Evolutionary conservation across 2,113 vertebrate species (phyloP).

Genomic region (Colistium nudipinnis): DNA sequence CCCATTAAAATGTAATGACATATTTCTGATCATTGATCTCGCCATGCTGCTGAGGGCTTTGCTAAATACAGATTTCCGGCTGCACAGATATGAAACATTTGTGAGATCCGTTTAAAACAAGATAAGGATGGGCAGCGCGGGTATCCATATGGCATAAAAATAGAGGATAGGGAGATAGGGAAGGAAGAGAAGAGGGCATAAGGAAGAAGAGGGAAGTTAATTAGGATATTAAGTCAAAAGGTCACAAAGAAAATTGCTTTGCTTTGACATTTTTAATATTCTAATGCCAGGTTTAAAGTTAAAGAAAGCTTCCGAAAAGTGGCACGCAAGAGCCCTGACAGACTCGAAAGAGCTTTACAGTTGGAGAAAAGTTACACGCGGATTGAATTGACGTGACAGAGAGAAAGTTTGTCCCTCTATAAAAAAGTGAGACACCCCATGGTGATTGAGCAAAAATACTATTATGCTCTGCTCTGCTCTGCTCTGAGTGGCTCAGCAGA

Average conservation of each 20-base stretch:
- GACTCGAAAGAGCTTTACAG: conserved; percentile 1
- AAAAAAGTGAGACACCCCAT: conserved; percentile 59
- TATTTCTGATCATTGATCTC: conserved; percentile 42
- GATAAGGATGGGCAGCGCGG: neutral
- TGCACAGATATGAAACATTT: conserved; percentile 21
- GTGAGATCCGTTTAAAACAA: neutral
- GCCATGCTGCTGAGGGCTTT: conserved; percentile 15
- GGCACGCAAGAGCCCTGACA: neutral
- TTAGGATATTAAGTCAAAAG: too few species aligned
- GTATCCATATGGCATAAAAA: too few species aligned
- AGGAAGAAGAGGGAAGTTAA: neutral
- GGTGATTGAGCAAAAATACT: conserved; percentile 41
- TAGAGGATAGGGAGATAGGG: neutral
- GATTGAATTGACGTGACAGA: conserved; percentile 26
- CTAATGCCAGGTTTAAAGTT: too few species aligned
- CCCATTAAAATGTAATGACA: conserved; percentile 50
- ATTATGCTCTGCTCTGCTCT: conserved; percentile 46
- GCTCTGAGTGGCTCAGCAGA: conserved; percentile 60
- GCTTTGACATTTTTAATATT: too few species aligned
- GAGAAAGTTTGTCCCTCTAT: conserved; percentile 58
- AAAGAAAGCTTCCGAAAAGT: neutral
- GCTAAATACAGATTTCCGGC: conserved; percentile 14
- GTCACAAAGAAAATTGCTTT: too few species aligned
- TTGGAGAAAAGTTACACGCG: conserved; percentile 40
- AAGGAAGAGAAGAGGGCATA: neutral